A percentile compares a stretch with the other conserved stretches of the same genome.
Evolutionary conservation across 2,797 vertebrate genomes (phyloP).

Genomic region (Bucorvus abyssinicus): DNA sequence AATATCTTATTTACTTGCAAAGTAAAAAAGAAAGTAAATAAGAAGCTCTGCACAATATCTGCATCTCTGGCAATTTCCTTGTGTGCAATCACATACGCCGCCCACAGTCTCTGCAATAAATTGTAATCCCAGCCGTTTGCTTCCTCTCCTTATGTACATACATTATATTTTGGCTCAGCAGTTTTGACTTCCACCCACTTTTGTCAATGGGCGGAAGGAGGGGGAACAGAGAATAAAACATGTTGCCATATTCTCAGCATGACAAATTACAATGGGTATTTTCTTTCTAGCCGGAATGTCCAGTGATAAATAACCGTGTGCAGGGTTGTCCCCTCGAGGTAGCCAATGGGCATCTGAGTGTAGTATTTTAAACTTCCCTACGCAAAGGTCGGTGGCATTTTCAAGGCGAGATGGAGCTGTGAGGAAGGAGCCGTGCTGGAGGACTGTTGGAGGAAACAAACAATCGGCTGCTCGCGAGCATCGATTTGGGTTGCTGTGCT

Average conservation of each 20-base stretch:
- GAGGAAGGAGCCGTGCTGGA: not conserved
- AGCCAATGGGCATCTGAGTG: not conserved
- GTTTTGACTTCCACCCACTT: slow-evolving; percentile 35
- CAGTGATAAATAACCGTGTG: not conserved
- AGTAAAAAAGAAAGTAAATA: slow-evolving; percentile 37
- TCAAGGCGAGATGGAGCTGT: not conserved
- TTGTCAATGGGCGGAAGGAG: not conserved
- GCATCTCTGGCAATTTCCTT: slow-evolving; percentile 46
- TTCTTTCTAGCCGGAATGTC: not conserved
- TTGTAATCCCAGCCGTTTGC: not conserved
- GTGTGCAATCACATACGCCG: not conserved
- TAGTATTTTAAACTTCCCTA: not conserved
- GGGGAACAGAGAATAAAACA: not conserved
- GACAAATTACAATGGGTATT: not conserved
- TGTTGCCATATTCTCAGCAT: not conserved
- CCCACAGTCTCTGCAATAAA: slow-evolving; percentile 12
- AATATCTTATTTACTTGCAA: slow-evolving; percentile 40
- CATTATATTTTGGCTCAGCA: slow-evolving; percentile 19
- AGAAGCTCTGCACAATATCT: slow-evolving; percentile 29
- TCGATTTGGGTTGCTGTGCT: not conserved
- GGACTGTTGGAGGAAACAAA: not conserved
- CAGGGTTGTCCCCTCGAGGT: not conserved
- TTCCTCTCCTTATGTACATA: not conserved
- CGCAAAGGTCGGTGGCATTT: not conserved
- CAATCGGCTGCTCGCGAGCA: not conserved